A percentile compares a stretch with the other conserved stretches of the same genome.
phyloP scores from a whole-genome alignment of 1,140 invertebrate species.

The Mizuhopecten yessoensis region DNA sequence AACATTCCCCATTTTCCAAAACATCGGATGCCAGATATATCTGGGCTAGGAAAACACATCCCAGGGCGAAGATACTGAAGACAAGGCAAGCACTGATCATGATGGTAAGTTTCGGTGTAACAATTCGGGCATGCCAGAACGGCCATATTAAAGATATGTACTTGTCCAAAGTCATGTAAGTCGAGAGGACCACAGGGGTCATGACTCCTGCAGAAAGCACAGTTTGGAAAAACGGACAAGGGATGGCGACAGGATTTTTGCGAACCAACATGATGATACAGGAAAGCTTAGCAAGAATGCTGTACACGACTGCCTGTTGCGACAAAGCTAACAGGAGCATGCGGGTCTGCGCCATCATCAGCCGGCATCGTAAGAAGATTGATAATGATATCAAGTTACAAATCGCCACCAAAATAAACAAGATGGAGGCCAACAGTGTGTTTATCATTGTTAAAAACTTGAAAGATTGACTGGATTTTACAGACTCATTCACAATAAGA shows the following conservation, averaged over 20 bases:
- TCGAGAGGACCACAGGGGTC: background rate
- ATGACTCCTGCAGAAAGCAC: background rate
- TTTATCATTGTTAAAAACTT: background rate
- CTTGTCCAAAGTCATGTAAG: background rate
- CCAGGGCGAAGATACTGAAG: background rate
- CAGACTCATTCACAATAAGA: too few species aligned
- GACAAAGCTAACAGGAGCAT: background rate
- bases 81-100: background rate
- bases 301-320: background rate
- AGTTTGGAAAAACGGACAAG: background rate
- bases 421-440: background rate
- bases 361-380: background rate
- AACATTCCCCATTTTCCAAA: background rate
- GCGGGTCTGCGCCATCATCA: background rate
- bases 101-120: background rate
- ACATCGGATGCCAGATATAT: background rate
- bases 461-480: background rate
- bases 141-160: conserved; percentile 2
- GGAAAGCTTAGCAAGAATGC: background rate
- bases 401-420: background rate
- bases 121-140: background rate
- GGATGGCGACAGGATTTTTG: background rate
- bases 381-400: background rate
- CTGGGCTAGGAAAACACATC: background rate
- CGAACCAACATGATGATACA: background rate